These are phyloP conservation scores for Mimachlamys varia DNA, from an alignment of 2,888 invertebrate genomes.

Conservation along the genomic window DNA sequence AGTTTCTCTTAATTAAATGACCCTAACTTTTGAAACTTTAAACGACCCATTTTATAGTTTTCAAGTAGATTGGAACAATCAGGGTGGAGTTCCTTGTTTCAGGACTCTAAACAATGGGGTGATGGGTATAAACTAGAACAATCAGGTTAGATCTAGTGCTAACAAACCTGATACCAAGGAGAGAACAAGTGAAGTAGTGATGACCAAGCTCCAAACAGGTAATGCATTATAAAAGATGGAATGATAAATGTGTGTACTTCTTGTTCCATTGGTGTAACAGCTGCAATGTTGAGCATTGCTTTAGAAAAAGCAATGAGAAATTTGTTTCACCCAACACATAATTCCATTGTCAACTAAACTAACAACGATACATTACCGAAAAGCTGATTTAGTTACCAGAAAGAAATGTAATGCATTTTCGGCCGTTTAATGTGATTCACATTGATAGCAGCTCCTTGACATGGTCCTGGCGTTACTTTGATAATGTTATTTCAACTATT, in stretches of 20 bases:
- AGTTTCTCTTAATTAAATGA: too few relatives aligned
- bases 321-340: constrained; percentile 3
- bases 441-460: background rate
- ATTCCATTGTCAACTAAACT: constrained; percentile 14
- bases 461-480: background rate
- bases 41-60: too few relatives aligned
- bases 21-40: too few relatives aligned
- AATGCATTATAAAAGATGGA: too few relatives aligned
- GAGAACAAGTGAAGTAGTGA: too few relatives aligned
- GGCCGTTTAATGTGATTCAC: background rate
- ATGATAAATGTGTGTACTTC: background rate
- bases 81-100: too few relatives aligned
- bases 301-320: background rate
- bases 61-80: too few relatives aligned
- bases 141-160: too few relatives aligned
- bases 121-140: too few relatives aligned
- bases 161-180: too few relatives aligned
- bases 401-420: constrained; percentile 29
- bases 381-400: background rate
- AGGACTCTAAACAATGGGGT: too few relatives aligned
- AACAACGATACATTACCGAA: constrained; percentile 24
- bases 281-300: background rate
- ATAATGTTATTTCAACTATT: background rate
- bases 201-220: too few relatives aligned
- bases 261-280: background rate